Base-by-base conservation (phyloP, 2,797 vertebrate genomes). In the Coregonus sp. region DNA sequence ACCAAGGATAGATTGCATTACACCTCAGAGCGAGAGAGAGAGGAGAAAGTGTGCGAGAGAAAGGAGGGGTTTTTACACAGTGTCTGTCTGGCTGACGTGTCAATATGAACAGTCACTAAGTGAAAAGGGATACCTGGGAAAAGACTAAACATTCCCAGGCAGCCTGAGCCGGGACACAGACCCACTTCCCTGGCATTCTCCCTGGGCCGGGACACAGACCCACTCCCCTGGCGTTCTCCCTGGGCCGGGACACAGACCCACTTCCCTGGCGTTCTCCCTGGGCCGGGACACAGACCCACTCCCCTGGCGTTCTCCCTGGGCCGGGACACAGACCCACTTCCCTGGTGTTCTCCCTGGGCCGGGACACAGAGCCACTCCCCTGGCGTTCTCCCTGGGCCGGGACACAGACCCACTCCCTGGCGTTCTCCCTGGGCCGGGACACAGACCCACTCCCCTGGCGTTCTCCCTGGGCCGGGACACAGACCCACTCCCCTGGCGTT, bases 131-230 rank as follows among this genome's bases (percentile, higher is more conserved):
- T 91, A 89, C 89, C 77, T 86, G 74, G 47, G 75, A 79, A 84
- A 84, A 89, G 90, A 92, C 87, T 89, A 92, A 92, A 91, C 82
- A 87, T 88, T 90, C 88, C 73, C 82, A 86, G 63, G 77, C 86
- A 69, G 77, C 86, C 81, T 75, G 80, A 82, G 83, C 78, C 82
- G 78, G 85, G 82, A 84, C 51, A 54, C 51, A 54, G 15, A 54
- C 52, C 12, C 52, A 54, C 15, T 54, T 1, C 51, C 51, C 51
- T 52, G 51, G 12, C 3, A 2, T 15, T 15, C 51, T 52, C 16
- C 52, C 52, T 54, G 52, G 51, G 16, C 52, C 15, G 0, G 52
- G 52, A 54, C 52, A 54, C 51, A 54, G 51, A 54, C 51, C 3
- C 51, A 54, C 15, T 54, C 3, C 52, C 52, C 15, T 52, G 82